Evolutionary conservation across 23 tunicate genomes (phyloP).

Genomic region (Diplosoma virens): DNA sequence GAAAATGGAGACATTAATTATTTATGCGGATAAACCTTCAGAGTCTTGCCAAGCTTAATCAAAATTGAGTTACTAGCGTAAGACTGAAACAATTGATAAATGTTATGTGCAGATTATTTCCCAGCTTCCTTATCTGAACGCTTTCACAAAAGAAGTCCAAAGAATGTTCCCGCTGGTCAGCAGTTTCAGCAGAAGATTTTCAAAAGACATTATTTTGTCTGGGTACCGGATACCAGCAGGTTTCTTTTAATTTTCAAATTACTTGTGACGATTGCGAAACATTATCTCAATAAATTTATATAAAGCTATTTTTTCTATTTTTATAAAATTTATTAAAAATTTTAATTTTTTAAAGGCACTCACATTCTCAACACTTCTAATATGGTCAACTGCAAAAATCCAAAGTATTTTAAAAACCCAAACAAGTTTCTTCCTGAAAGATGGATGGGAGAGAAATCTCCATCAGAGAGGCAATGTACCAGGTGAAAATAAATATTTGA

Average conservation of each 20-base stretch:
- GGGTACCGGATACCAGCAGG: conserved; percentile 74
- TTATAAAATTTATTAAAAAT: no score
- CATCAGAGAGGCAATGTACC: neutral
- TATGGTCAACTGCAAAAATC: conserved; percentile 34
- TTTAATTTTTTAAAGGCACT: conserved; percentile 13
- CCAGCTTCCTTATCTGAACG: conserved; percentile 50
- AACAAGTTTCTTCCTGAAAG: conserved; percentile 40
- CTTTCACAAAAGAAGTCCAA: conserved; percentile 45
- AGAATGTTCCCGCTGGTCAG: conserved; percentile 56
- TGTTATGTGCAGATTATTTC: neutral
- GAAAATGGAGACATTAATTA: no score
- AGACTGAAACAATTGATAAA: no score
- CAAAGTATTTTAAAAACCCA: conserved; percentile 24
- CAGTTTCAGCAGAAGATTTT: conserved; percentile 39
- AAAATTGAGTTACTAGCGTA: no score
- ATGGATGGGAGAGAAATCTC: neutral
- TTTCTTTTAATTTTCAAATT: no score
- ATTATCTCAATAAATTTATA: no score
- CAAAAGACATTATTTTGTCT: conserved; percentile 58
- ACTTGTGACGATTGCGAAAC: no score
- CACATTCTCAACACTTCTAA: conserved; percentile 34
- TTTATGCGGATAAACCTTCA: no score
- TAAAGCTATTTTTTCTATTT: no score
- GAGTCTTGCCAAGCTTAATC: no score
- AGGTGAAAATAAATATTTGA: no score